These are phyloP conservation scores for Varroa destructor DNA, from an alignment of 1,140 invertebrate genomes.

Conservation along the genomic window DNA sequence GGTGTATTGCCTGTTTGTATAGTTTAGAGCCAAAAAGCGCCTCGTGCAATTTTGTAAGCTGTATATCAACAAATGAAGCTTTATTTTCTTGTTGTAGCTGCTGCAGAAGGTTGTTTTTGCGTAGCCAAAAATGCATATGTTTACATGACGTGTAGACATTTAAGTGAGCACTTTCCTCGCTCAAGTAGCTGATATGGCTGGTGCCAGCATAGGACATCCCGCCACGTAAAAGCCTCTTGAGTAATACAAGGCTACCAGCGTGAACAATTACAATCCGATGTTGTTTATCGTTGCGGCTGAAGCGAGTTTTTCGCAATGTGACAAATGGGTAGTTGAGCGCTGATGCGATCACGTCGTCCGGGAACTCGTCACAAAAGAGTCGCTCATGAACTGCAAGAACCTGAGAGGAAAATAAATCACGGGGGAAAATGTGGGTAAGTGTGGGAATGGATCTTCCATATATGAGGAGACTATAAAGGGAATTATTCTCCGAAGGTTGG, in stretches of 20 bases:
- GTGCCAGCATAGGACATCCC: background rate
- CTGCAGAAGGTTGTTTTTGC: background rate
- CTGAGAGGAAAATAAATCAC: too few relatives aligned
- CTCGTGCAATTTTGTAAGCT: background rate
- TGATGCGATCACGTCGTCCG: slow-evolving; percentile 6
- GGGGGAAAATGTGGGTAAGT: too few relatives aligned
- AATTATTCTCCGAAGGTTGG: too few relatives aligned
- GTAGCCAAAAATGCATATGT: background rate
- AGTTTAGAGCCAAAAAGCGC: background rate
- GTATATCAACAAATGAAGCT: background rate
- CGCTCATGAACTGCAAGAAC: slow-evolving; percentile 16
- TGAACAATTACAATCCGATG: background rate
- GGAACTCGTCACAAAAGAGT: slow-evolving; percentile 9
- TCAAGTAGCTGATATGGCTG: background rate
- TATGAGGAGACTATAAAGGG: too few relatives aligned
- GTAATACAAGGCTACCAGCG: background rate
- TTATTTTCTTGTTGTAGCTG: too few relatives aligned
- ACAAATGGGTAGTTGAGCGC: slow-evolving; percentile 14
- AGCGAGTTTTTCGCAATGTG: background rate
- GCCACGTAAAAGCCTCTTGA: background rate
- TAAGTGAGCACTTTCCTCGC: slow-evolving; percentile 18
- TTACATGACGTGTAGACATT: slow-evolving; percentile 11
- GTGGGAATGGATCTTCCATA: too few relatives aligned
- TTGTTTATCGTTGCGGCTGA: slow-evolving; percentile 15
- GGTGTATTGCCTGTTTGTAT: background rate